Base-by-base conservation (phyloP, 2,888 invertebrate genomes). In the Theristus sp. region DNA sequence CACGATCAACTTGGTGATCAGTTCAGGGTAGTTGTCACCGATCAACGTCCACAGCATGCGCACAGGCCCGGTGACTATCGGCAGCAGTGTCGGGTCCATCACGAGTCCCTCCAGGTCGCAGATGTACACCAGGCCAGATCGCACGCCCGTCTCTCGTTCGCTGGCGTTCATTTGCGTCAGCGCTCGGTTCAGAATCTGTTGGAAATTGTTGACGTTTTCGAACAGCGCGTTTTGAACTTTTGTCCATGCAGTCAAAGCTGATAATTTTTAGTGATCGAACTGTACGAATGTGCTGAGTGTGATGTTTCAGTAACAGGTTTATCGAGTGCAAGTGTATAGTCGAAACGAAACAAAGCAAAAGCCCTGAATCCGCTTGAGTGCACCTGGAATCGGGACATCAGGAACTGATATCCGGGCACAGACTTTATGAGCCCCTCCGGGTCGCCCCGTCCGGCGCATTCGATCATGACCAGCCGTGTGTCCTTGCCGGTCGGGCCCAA, bases 391-490 rank as follows among this genome's bases (percentile, higher is more conserved):
- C 69, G 62, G 59, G 66, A 67, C 52, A 66, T 63, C 28, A 68
- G 61, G 60, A 69, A 69, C 53, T 67, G 65, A 30, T 66, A 65
- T 52, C 65, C 56, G 27, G 67, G 69, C 1, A 67, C 67, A 1
- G 66, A 62, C 56, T 67, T 66, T 26, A 69, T 62, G 38, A 69
- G 67, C 29, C 69, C 69, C 63, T 66, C 65, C 56, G 67, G 60
- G 59, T 69, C 68, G 53, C 67, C 67, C 55, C 65, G 61, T 3
- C 68, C 68, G n/a, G 67, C 68, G 57, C 67, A 66, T 60, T 69
- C 68, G 52, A 67, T 65, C 26, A 69, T 67, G 24, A 69, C 63
- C 30, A 68, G 63, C 38, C 64, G 64, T 54, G 67, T 67, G 22
- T 66, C 65, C 25, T 64, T 63, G 22, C 66, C 67, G 13, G 67